Percentiles rank a stretch among this genome's conserved stretches.
Conservation (phyloP, 2,888 invertebrate species). For the Drosophila demipolita region DNA sequence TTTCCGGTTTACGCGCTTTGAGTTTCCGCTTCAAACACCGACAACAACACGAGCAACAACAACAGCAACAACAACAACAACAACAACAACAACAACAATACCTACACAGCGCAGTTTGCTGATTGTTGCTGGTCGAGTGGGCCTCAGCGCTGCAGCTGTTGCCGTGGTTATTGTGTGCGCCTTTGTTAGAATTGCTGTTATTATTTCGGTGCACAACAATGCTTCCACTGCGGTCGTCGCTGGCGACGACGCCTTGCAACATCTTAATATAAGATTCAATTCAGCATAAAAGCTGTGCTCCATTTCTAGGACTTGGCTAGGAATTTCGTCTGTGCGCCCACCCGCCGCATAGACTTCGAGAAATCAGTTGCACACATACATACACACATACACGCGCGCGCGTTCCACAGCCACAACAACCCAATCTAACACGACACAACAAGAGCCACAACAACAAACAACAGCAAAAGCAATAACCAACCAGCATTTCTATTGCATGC, state of each 20-base stretch:
- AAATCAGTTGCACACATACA: slow-evolving; percentile 52
- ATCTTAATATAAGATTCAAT: slow-evolving; percentile 79
- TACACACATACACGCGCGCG: background rate
- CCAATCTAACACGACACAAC: slow-evolving; percentile 32
- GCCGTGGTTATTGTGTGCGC: slow-evolving; percentile 71
- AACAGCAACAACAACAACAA: slow-evolving; percentile 64
- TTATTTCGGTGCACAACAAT: slow-evolving; percentile 69
- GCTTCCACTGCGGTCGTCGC: slow-evolving; percentile 35
- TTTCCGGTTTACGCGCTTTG: slow-evolving; percentile 81
- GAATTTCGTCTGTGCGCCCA: slow-evolving; percentile 50
- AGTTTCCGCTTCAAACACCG: slow-evolving; percentile 76
- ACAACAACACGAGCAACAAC: slow-evolving; percentile 42
- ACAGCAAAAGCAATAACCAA: slow-evolving; percentile 72
- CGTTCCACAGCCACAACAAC: slow-evolving; percentile 50
- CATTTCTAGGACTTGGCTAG: slow-evolving; percentile 24
- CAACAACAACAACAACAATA: slow-evolving; percentile 32
- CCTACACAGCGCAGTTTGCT: slow-evolving; percentile 35
- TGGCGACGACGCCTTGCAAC: slow-evolving; percentile 62
- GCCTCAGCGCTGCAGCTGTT: slow-evolving; percentile 67
- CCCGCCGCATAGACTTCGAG: slow-evolving; percentile 40
- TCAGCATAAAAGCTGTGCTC: slow-evolving; percentile 55
- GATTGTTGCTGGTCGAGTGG: slow-evolving; percentile 72
- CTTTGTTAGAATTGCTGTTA: slow-evolving; percentile 73
- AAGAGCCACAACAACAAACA: slow-evolving; percentile 18
- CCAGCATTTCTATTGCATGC: slow-evolving; percentile 74